A percentile compares a stretch with the other conserved stretches of the same genome.
These are phyloP conservation scores for Drosophila longiperda DNA, from an alignment of 2,888 invertebrate species.

Conservation along the genomic window DNA sequence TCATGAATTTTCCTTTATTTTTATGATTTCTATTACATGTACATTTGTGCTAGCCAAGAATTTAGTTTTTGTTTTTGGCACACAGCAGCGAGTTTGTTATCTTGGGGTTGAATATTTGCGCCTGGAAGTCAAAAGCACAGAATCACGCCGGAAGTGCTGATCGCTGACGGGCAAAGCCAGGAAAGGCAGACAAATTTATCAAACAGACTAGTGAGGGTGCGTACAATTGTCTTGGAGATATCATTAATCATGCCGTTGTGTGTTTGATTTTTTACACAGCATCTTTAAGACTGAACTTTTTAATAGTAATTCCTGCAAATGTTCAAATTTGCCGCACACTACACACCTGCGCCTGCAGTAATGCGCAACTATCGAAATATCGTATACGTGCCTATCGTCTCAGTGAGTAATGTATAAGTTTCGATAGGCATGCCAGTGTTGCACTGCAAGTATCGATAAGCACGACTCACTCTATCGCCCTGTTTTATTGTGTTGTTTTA, in stretches of 20 bases:
- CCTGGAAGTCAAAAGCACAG: conserved; percentile 45
- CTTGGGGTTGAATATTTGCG: conserved; percentile 60
- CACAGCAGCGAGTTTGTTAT: conserved; percentile 40
- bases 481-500: conserved; percentile 74
- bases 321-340: conserved; percentile 41
- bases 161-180: conserved; percentile 61
- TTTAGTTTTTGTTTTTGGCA: conserved; percentile 75
- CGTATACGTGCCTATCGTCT: conserved; percentile 18
- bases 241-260: conserved; percentile 64
- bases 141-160: conserved; percentile 81
- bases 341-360: conserved; percentile 27
- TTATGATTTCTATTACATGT: conserved; percentile 78
- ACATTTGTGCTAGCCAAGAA: conserved; percentile 54
- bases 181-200: conserved; percentile 83
- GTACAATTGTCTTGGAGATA: conserved; percentile 27
- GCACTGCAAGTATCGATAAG: conserved; percentile 55
- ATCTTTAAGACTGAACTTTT: conserved; percentile 44
- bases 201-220: conserved; percentile 65
- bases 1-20: conserved; percentile 82
- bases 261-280: conserved; percentile 7
- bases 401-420: background rate
- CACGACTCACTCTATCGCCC: conserved; percentile 54
- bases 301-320: background rate
- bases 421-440: conserved; percentile 52
- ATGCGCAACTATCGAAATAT: conserved; percentile 50